Base-by-base conservation (phyloP, 2,888 invertebrate genomes). In the Plebejus anna region DNA sequence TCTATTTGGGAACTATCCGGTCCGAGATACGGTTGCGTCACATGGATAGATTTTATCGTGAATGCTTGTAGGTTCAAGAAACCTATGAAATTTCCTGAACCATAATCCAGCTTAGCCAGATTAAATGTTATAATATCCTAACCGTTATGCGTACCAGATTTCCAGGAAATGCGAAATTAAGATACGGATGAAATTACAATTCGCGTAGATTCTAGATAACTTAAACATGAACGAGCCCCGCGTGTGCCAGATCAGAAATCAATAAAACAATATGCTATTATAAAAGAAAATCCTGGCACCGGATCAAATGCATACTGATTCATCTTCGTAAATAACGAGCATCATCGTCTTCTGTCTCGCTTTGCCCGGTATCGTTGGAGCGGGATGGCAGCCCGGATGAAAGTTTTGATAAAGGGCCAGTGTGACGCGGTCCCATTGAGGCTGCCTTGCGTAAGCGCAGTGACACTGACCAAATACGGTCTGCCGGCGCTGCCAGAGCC, bases 251-350 rank as follows among this genome's bases (percentile, higher is more conserved):
- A 72, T 42, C 55, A 73, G 32, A 73, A 73, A 73, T 73, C 73
- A 73, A 73, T 73, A 73, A 55, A 51, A 51, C 51, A 73, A 73
- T 32, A 73, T 73, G 55, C 32, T 73, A 76, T 75, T 78, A 71
- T 80, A 78, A 80, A 79, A 78, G 76, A 79, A 75, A 77, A 79
- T 73, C 82, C 81, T 81, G 82, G 82, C 82, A 70, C 66, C 61
- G 77, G 70, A 80, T 80, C 81, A 81, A 81, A 79, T 84, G 84
- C 84, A 84, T 81, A 81, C 80, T 85, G 84, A 87, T 79, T 85
- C 84, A 84, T 78, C 77, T 76, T 78, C 81, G 79, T 78, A 83
- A 84, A 84, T 84, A 84, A 77, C 47, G 16, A 36, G 66, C 66
- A 66, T 66, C 66, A 66, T 66, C 13, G 32, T 66, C 32, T 4